Percentiles rank a stretch among this genome's conserved stretches.
Evolutionary conservation across 2,113 vertebrate species (phyloP).

Genomic region (Ploceus nigricollis): DNA sequence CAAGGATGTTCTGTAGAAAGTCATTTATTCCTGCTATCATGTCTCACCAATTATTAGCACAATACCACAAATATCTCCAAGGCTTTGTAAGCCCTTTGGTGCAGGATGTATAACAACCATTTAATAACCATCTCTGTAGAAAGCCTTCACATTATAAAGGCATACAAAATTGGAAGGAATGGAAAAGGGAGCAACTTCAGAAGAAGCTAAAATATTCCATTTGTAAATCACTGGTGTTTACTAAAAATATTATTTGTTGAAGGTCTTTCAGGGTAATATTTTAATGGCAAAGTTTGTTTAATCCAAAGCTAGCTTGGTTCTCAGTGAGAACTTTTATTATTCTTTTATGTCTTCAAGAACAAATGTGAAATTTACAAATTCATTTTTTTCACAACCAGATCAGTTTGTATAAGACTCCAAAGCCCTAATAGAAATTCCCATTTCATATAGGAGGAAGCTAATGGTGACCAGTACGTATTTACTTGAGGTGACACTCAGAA

Average conservation of each 20-base stretch:
- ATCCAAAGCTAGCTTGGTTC: background rate
- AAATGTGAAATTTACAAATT: background rate
- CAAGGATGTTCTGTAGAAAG: background rate
- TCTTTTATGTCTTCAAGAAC: background rate
- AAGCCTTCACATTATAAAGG: background rate
- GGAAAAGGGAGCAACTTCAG: background rate
- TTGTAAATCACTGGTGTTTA: background rate
- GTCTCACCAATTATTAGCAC: background rate
- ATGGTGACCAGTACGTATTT: background rate
- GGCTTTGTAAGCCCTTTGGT: background rate
- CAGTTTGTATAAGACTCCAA: background rate
- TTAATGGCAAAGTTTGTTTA: background rate
- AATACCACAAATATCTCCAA: background rate
- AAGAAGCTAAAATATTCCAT: background rate
- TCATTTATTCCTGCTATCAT: background rate
- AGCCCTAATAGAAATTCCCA: background rate
- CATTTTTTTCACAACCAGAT: background rate
- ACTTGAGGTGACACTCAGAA: background rate
- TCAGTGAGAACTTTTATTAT: background rate
- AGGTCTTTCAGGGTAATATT: background rate
- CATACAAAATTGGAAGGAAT: background rate
- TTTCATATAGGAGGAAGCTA: background rate
- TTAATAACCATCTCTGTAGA: background rate
- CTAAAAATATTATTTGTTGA: background rate
- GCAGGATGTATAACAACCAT: background rate